Evolutionary conservation across 2,797 vertebrate genomes (phyloP), one percentile per base, ranked within the genome.

Genomic region (Neomorphus geoffroyi): DNA sequence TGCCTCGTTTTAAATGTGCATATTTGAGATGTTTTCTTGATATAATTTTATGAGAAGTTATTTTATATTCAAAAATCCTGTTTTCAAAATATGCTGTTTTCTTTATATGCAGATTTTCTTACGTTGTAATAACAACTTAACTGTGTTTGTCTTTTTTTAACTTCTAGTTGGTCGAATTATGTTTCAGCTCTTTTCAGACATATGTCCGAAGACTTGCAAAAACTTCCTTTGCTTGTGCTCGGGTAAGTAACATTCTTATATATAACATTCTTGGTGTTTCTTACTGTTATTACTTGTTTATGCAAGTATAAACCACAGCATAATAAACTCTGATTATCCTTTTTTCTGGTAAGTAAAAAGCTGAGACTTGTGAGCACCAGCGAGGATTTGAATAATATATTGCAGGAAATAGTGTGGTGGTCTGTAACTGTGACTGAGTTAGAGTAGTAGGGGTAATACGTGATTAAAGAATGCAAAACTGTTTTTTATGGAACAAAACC

Each of bases 161-260:
- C 81, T 98, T 98, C 79, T 86, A 99, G 99, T 99, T 98, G 99
- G 99, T 95, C 99, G 99, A 73, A 99, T 99, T 96, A 99, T 99
- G 96, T 99, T 99, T 98, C 99, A 99, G 90, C 99, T 99, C 88
- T 99, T 99, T 98, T 99, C 98, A 39, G 99, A 99, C 94, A 97
- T 99, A 95, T 99, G 99, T 98, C 99, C 99, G 93, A 99, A 99
- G 98, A 99, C 99, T 46, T 99, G 99, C 97, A 99, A 99, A 98
- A 99, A 99, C 97, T 99, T 99, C 96, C 99, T 99, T 94, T 99
- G 98, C 97, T 97, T 99, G 91, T 99, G 99, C 97, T 99, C 99
- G 50, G 99, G 99, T 99, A 94, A 13, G 93, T 96, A 54, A 30
- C 33, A 3, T 18, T 17, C 28, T 72, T 66, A 11, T 23, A 66